A percentile compares a stretch with the other conserved stretches of the same genome.
Conservation (phyloP, 2,888 invertebrate genomes). For the Aradus depressus region DNA sequence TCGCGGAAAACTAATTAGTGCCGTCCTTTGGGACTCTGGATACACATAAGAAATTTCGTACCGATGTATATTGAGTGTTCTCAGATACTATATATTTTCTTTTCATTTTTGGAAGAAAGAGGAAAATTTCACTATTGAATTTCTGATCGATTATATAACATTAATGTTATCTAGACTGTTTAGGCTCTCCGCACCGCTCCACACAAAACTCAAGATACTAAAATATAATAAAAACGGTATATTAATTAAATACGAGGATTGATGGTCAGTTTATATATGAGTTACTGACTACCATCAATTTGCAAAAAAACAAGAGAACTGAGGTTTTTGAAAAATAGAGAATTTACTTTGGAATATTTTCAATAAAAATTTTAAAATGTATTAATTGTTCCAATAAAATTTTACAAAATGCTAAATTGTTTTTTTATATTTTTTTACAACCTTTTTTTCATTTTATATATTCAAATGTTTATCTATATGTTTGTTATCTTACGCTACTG, state of each 20-base stretch:
- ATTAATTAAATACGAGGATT: background rate
- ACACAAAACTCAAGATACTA: background rate
- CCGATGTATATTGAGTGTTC: too few relatives aligned
- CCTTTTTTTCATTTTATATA: constrained; percentile 1
- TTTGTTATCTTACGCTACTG: background rate
- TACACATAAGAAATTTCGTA: too few relatives aligned
- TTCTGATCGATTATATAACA: too few relatives aligned
- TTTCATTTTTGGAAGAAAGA: too few relatives aligned
- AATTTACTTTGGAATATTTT: background rate
- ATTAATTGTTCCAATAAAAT: too few relatives aligned
- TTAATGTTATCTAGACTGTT: background rate
- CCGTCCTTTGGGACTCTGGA: too few relatives aligned
- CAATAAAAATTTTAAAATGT: too few relatives aligned
- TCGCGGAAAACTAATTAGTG: too few relatives aligned
- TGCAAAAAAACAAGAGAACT: background rate
- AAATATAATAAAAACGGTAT: background rate
- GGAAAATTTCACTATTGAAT: too few relatives aligned
- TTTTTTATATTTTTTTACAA: background rate
- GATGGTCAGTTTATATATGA: background rate
- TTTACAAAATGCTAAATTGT: background rate
- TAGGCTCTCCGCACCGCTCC: background rate
- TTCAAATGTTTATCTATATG: background rate
- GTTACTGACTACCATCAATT: background rate
- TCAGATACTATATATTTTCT: too few relatives aligned
- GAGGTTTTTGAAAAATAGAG: background rate